These are phyloP conservation scores for Drosophila lacertosa DNA, from an alignment of 1,140 invertebrate genomes.

Conservation along the genomic window DNA sequence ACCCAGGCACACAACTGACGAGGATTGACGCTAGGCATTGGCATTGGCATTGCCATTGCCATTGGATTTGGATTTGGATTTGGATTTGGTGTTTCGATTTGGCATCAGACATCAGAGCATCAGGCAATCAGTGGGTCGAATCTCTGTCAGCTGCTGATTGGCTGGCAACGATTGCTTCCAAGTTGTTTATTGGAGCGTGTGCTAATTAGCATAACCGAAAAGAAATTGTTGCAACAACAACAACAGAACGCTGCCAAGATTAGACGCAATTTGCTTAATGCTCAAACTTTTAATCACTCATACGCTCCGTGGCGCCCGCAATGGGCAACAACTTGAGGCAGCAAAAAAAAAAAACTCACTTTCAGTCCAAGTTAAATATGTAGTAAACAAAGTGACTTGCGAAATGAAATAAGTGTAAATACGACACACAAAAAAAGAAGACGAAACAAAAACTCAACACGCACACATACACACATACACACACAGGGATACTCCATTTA, in stretches of 20 bases:
- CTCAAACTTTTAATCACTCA: constrained; percentile 79
- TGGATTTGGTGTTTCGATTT: not conserved
- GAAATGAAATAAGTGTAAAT: constrained; percentile 78
- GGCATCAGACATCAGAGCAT: constrained; percentile 7
- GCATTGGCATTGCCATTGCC: constrained; percentile 30
- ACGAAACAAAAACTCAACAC: constrained; percentile 32
- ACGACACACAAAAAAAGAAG: constrained; percentile 33
- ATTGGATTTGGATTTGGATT: constrained; percentile 1
- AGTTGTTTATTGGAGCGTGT: constrained; percentile 71
- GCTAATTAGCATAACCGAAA: constrained; percentile 73
- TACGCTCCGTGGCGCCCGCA: constrained; percentile 64
- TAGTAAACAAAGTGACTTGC: constrained; percentile 69
- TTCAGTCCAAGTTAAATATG: constrained; percentile 22
- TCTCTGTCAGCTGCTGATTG: constrained; percentile 37
- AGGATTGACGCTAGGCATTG: constrained; percentile 29
- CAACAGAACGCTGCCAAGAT: constrained; percentile 26
- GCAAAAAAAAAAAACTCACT: constrained; percentile 10
- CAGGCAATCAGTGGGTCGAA: constrained; percentile 1
- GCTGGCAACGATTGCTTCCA: constrained; percentile 45
- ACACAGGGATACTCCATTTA: constrained; percentile 4
- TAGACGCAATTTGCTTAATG: constrained; percentile 76
- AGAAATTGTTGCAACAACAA: constrained; percentile 19
- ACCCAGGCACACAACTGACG: not conserved
- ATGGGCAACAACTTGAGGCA: constrained; percentile 43
- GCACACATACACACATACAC: constrained; percentile 10